A percentile compares a stretch with the other conserved stretches of the same genome.
These are phyloP conservation scores for Phragmatobia fuliginosa DNA, from an alignment of 2,888 invertebrate species.

Conservation along the genomic window DNA sequence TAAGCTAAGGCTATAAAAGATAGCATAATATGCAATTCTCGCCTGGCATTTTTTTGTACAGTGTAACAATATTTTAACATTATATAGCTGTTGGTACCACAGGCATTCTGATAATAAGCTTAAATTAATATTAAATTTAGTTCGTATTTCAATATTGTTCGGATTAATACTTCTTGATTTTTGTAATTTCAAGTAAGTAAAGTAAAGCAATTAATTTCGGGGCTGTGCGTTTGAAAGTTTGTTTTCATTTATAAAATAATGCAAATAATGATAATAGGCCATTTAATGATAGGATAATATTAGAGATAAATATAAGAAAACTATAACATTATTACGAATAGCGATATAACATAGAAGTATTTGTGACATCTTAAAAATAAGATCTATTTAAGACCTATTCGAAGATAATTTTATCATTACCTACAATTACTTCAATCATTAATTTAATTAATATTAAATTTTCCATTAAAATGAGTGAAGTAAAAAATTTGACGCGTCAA, in stretches of 20 bases:
- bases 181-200: neutral
- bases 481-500: constrained; percentile 31
- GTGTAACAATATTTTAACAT: constrained; percentile 27
- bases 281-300: neutral
- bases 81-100: constrained; percentile 15
- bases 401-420: constrained; percentile 33
- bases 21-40: constrained; percentile 1
- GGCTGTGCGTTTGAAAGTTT: neutral
- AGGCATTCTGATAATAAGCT: constrained; percentile 17
- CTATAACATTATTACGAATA: constrained; percentile 22
- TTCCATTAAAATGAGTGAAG: constrained; percentile 72
- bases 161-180: neutral
- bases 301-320: neutral
- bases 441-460: constrained; percentile 80
- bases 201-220: neutral
- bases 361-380: constrained; percentile 40
- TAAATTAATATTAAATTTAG: constrained; percentile 23
- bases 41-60: constrained; percentile 1
- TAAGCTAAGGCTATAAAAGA: constrained; percentile 3
- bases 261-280: constrained; percentile 1
- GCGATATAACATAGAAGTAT: constrained; percentile 37
- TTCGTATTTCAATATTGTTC: constrained; percentile 21
- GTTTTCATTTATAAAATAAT: neutral
- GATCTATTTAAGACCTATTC: constrained; percentile 23
- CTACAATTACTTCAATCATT: constrained; percentile 64